Percentiles rank a stretch among this genome's conserved stretches.
phyloP scores from a whole-genome alignment of 2,113 vertebrate species.

The Melospiza melodia region DNA sequence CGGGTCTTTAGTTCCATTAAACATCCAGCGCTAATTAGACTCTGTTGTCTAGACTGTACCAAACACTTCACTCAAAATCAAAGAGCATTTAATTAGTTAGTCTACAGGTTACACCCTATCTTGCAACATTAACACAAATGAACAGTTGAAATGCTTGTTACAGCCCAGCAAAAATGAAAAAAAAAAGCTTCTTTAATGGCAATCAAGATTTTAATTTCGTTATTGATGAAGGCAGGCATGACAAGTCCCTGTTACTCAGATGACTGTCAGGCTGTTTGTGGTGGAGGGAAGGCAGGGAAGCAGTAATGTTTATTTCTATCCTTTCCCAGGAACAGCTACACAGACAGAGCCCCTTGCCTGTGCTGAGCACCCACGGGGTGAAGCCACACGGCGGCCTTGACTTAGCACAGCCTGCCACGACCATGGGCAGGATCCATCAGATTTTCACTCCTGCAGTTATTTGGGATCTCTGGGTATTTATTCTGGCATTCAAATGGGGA shows the following conservation, averaged over 20 bases:
- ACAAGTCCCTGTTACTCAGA: neutral
- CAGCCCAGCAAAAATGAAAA: neutral
- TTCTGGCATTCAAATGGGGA: neutral
- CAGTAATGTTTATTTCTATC: neutral
- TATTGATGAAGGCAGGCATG: neutral
- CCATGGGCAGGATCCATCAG: neutral
- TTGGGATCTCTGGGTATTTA: neutral
- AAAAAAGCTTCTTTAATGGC: neutral
- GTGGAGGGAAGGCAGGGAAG: neutral
- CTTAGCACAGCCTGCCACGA: fast-evolving
- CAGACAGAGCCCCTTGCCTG: neutral
- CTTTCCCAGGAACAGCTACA: neutral
- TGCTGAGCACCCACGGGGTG: fast-evolving
- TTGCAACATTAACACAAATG: constrained; percentile 50
- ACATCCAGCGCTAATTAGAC: constrained; percentile 64
- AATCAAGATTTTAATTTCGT: neutral
- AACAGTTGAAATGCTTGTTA: constrained; percentile 49
- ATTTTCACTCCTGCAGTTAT: neutral
- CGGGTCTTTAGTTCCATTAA: constrained; percentile 65
- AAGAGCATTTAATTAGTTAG: constrained; percentile 72
- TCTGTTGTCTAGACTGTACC: constrained; percentile 61
- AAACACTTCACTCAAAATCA: constrained; percentile 70
- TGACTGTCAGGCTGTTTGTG: neutral
- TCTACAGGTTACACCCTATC: constrained; percentile 49
- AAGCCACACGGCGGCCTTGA: fast-evolving